Evolutionary conservation across 92 coral and sea anemone species (phyloP), one percentile per base, ranked within the genome.

Genomic region (Umimayanthus chanpuru): DNA sequence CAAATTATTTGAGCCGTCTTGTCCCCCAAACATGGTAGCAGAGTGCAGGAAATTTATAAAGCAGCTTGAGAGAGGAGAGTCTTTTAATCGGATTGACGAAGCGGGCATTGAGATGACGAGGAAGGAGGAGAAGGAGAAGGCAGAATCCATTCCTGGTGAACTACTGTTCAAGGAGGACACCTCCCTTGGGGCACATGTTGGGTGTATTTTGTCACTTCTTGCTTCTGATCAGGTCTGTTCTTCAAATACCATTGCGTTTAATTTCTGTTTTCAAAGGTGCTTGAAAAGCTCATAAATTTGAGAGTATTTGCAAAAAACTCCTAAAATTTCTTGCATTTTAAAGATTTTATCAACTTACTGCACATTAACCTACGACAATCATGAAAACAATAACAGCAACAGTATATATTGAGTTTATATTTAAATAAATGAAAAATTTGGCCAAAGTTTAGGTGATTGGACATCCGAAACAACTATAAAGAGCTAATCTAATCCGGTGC

Each of bases 151-250:
- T 28, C 87, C 47, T 44, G 87, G 77, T 11, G 65, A 71, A 44
- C 41, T 83, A 30, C 25, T 49, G 11, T 49, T 83, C n/a, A 47
- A 70, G n/a, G 39, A 83, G 16, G 65, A 30, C 29, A 67, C 64
- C 5, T 25, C 77, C 2, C 47, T 70, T 6, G 87, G 87, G 9
- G 78, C 77, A 70, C 79, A 83, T 71, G 77, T 72, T 44, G 87
- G 78, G 5, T 83, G 77, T 23, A 9, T 83, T 20, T 18, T 83
- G 25, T 43, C 87, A 23, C 87, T 83, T 15, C 78, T 83, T 7
- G 87, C 87, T 5, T 47, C 87, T 6, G 78, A 83, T 12, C 65
- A 41, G 78, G 87, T 83, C 25, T 68, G 77, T 47, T 72, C 11
- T 53, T 53, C 0, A 53, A 53, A 53, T 53, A 9, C 14, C 58